These are phyloP conservation scores for Phyllotreta striolata DNA, from an alignment of 2,888 invertebrate species.

Conservation along the genomic window DNA sequence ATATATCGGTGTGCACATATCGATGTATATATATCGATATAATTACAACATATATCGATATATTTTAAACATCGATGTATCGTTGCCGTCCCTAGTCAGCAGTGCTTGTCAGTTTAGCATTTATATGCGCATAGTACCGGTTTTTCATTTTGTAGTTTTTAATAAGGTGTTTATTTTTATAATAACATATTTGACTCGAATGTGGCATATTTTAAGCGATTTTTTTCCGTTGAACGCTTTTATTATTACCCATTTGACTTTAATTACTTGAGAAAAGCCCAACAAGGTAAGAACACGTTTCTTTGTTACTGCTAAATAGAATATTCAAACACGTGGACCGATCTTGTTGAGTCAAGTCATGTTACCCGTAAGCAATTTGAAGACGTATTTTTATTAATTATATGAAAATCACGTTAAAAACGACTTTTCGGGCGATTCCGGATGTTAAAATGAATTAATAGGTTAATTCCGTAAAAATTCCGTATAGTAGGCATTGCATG, in stretches of 20 bases:
- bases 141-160: conserved; percentile 48
- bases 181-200: conserved; percentile 53
- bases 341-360: conserved; percentile 18
- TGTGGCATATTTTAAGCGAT: conserved; percentile 52
- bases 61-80: too few relatives aligned
- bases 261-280: conserved; percentile 49
- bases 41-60: too few relatives aligned
- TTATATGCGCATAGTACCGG: conserved; percentile 54
- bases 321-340: conserved; percentile 52
- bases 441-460: too few relatives aligned
- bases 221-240: conserved; percentile 42
- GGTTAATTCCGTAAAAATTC: too few relatives aligned
- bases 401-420: background rate
- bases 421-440: too few relatives aligned
- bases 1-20: too few relatives aligned
- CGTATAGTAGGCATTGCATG: too few relatives aligned
- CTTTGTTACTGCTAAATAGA: conserved; percentile 46
- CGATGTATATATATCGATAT: too few relatives aligned
- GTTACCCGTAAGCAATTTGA: conserved; percentile 2
- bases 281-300: conserved; percentile 48
- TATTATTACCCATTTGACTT: conserved; percentile 43
- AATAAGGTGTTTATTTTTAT: conserved; percentile 48
- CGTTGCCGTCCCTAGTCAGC: too few relatives aligned
- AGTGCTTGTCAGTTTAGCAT: conserved; percentile 47
- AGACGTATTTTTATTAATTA: background rate